Conservation (phyloP, 35 echinoderm and acorn worm species). For the Hemicentrotus pulcherrimus region DNA sequence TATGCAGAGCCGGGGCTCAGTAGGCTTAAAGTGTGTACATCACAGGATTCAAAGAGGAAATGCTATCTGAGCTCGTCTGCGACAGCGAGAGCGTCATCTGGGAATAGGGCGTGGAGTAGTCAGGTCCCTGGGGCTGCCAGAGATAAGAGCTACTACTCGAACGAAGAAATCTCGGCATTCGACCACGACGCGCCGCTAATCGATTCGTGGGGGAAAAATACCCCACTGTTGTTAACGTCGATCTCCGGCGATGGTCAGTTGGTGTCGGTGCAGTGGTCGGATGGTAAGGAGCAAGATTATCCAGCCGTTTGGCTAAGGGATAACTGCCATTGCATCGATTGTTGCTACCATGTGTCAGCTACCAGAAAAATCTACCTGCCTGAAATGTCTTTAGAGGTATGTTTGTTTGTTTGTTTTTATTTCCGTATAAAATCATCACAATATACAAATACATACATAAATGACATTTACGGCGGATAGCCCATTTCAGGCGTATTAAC, state of each 20-base stretch:
- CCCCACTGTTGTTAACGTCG: background rate
- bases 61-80: background rate
- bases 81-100: background rate
- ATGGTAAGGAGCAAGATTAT: slow-evolving; percentile 54
- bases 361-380: slow-evolving; percentile 45
- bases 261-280: slow-evolving; percentile 49
- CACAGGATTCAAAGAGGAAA: background rate
- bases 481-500: too few relatives aligned
- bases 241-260: background rate
- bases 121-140: background rate
- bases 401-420: too few relatives aligned
- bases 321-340: slow-evolving; percentile 63
- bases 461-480: too few relatives aligned
- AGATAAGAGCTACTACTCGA: background rate
- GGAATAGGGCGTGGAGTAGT: background rate
- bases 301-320: slow-evolving; percentile 80
- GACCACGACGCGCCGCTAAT: slow-evolving; percentile 18
- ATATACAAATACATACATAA: too few relatives aligned
- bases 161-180: background rate
- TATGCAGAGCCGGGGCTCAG: background rate
- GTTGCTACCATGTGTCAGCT: slow-evolving; percentile 51
- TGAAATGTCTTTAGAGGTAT: slow-evolving; percentile 40
- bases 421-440: too few relatives aligned
- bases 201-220: background rate
- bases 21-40: background rate